These are phyloP conservation scores for Gryllus longicercus DNA, from an alignment of 2,888 invertebrate genomes.

Conservation along the genomic window DNA sequence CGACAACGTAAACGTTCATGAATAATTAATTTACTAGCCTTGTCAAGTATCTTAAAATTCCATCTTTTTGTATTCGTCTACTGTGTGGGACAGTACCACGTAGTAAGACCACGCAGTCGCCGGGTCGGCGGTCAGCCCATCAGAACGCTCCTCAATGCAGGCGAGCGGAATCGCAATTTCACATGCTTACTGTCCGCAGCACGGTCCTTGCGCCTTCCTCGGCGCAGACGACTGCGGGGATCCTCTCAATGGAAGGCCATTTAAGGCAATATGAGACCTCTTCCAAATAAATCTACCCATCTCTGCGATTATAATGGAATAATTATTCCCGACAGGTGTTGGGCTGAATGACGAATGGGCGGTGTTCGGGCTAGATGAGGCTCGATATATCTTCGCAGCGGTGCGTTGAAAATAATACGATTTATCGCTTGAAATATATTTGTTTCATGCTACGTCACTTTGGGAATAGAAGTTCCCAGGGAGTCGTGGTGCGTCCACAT, in stretches of 20 bases:
- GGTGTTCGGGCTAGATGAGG: background rate
- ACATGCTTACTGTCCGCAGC: too few relatives aligned
- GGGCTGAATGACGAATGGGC: background rate
- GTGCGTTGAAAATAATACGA: conserved; percentile 4
- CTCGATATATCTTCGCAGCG: background rate
- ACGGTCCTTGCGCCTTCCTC: too few relatives aligned
- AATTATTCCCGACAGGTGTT: background rate
- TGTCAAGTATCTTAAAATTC: too few relatives aligned
- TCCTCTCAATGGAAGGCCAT: background rate
- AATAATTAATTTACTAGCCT: too few relatives aligned
- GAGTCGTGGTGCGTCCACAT: background rate
- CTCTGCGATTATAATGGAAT: conserved; percentile 1
- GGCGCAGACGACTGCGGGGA: too few relatives aligned
- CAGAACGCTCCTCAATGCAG: too few relatives aligned
- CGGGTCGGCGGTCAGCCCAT: too few relatives aligned
- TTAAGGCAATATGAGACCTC: background rate
- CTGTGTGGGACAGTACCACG: too few relatives aligned
- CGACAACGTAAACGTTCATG: too few relatives aligned
- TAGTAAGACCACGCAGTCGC: too few relatives aligned
- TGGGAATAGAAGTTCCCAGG: background rate
- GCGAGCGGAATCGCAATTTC: too few relatives aligned
- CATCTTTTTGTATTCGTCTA: too few relatives aligned
- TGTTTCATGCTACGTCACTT: conserved; percentile 3
- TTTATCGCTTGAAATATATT: conserved; percentile 1
- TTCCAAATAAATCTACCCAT: background rate